Evolutionary conservation across 37 sponge, comb jelly and placozoan species (phyloP).

Genomic region (Mnemiopsis leidyi): DNA sequence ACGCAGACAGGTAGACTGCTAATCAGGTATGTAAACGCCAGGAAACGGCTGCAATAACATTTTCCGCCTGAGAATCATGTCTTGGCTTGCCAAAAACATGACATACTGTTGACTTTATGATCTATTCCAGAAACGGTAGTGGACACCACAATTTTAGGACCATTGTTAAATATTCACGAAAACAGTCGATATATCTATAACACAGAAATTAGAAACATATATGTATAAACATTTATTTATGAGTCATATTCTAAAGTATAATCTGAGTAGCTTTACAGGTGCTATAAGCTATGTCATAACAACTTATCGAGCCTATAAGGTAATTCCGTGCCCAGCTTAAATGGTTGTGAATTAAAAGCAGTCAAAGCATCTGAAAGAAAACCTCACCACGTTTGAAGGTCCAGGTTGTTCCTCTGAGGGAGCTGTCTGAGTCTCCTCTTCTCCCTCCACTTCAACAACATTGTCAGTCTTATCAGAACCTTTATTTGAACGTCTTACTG

Average conservation of each 20-base stretch:
- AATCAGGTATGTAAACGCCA: not conserved
- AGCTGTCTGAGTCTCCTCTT: not conserved
- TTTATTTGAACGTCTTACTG: not conserved
- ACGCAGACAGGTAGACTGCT: not conserved
- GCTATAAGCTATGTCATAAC: no score
- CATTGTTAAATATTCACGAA: no score
- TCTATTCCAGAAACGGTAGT: no score
- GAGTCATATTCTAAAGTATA: no score
- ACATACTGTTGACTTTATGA: no score
- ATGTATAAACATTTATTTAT: no score
- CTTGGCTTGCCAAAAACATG: not conserved
- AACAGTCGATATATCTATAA: no score
- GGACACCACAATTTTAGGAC: no score
- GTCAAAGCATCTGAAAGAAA: not conserved
- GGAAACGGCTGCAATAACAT: not conserved
- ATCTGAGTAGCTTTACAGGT: no score
- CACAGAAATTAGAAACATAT: no score
- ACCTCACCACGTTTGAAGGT: not conserved
- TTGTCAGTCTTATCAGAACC: not conserved
- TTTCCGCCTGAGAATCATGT: not conserved
- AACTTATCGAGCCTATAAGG: no score
- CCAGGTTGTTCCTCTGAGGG: not conserved
- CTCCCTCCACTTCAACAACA: not conserved
- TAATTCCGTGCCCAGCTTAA: not conserved
- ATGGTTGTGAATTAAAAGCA: not conserved